phyloP scores from a whole-genome alignment of 2,888 invertebrate species.

The Pogonocherus hispidulus region DNA sequence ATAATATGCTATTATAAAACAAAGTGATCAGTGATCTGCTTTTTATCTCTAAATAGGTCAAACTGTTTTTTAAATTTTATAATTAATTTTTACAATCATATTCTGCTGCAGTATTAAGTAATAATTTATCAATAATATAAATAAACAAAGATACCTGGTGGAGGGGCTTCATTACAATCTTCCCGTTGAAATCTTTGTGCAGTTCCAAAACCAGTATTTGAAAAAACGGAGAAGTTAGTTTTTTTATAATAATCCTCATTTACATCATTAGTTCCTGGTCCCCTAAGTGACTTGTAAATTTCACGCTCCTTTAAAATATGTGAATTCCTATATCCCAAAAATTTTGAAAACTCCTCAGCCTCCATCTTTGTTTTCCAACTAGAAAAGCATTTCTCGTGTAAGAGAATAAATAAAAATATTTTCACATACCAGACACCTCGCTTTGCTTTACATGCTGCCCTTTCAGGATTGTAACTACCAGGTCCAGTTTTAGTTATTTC shows the following conservation, averaged over 20 bases:
- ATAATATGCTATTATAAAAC: too few species aligned
- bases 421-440: conserved; percentile 42
- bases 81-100: too few species aligned
- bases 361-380: conserved; percentile 53
- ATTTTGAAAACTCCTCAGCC: conserved; percentile 52
- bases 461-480: conserved; percentile 47
- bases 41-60: background rate
- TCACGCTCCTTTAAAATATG: conserved; percentile 45
- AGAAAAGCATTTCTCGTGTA: background rate
- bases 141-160: conserved; percentile 44
- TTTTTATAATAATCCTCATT: conserved; percentile 43
- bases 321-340: conserved; percentile 50
- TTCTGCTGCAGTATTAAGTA: too few species aligned
- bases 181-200: conserved; percentile 37
- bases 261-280: conserved; percentile 51
- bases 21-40: background rate
- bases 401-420: too few species aligned
- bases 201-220: conserved; percentile 50
- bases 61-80: too few species aligned
- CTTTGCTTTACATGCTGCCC: conserved; percentile 43
- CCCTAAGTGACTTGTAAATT: conserved; percentile 48
- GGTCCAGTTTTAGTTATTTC: conserved; percentile 51
- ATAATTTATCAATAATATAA: too few species aligned
- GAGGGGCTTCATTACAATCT: conserved; percentile 35
- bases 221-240: conserved; percentile 25